These are phyloP conservation scores for Wiebesia pumilae DNA, from an alignment of 1,140 invertebrate genomes.

Conservation along the genomic window DNA sequence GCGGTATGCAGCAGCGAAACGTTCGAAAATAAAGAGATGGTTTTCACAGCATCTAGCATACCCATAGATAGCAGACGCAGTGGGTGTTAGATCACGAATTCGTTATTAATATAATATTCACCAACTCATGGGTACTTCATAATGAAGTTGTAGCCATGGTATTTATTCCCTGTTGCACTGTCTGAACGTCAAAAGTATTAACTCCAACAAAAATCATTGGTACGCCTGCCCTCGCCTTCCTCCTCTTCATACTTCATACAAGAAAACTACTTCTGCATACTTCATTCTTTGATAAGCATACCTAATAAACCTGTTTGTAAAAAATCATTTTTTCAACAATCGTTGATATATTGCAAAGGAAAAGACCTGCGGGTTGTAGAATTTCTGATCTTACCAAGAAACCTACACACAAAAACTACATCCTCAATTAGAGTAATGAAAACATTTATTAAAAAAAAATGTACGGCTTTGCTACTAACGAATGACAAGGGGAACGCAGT, in stretches of 20 bases:
- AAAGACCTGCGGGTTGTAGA: background rate
- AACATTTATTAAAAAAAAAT: background rate
- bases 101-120: constrained; percentile 21
- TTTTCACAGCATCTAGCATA: background rate
- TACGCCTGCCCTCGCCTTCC: background rate
- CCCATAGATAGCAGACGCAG: constrained; percentile 41
- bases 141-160: constrained; percentile 32
- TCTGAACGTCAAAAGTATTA: background rate
- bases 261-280: background rate
- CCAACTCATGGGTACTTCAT: background rate
- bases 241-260: background rate
- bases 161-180: background rate
- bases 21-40: background rate
- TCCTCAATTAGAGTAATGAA: background rate
- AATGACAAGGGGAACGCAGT: constrained; percentile 1
- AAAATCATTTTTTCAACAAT: background rate
- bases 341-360: background rate
- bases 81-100: constrained; percentile 37
- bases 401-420: constrained; percentile 1
- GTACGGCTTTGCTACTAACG: background rate
- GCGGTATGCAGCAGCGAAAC: background rate
- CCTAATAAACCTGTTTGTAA: constrained; percentile 37
- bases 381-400: background rate
- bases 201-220: background rate
- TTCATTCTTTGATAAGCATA: constrained; percentile 32